Conservation (phyloP, 2,888 invertebrate genomes). For the Torymus auratus region DNA sequence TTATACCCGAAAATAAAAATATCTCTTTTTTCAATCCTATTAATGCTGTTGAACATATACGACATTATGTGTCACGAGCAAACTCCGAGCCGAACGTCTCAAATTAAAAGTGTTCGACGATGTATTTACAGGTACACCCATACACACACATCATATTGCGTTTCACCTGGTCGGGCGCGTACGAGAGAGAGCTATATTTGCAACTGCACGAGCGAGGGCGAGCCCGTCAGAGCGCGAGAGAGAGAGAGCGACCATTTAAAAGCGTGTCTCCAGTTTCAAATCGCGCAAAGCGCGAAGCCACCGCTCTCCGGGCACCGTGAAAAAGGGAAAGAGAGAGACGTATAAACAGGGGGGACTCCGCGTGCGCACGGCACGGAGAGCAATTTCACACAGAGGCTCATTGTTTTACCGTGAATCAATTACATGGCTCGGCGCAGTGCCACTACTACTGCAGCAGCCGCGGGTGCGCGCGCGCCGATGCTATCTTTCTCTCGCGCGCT, state of each 20-base stretch:
- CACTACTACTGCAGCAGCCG: slow-evolving; percentile 10
- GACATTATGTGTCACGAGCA: not conserved
- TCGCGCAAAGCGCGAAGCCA: slow-evolving; percentile 22
- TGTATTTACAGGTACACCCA: not conserved
- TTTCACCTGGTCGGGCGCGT: slow-evolving; percentile 34
- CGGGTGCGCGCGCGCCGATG: slow-evolving; percentile 65
- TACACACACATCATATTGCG: slow-evolving; percentile 34
- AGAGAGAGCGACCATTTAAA: slow-evolving; percentile 26
- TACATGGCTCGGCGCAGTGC: slow-evolving; percentile 70
- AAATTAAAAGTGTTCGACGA: slow-evolving; percentile 40
- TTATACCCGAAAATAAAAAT: too few species aligned
- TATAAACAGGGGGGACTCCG: slow-evolving; percentile 44
- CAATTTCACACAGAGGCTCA: slow-evolving; percentile 70
- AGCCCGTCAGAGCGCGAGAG: not conserved
- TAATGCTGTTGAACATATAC: too few species aligned
- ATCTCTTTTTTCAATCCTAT: too few species aligned
- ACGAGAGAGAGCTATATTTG: too few species aligned
- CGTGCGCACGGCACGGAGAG: slow-evolving; percentile 43
- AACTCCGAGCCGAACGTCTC: not conserved
- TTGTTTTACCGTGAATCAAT: slow-evolving; percentile 74
- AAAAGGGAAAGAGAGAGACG: slow-evolving; percentile 31
- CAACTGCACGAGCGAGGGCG: too few species aligned
- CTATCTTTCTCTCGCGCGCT: slow-evolving; percentile 62
- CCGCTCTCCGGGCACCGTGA: not conserved
- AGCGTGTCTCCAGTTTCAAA: slow-evolving; percentile 53